Evolutionary conservation across 2,797 vertebrate genomes (phyloP).

Genomic region (Erethizon dorsatum): DNA sequence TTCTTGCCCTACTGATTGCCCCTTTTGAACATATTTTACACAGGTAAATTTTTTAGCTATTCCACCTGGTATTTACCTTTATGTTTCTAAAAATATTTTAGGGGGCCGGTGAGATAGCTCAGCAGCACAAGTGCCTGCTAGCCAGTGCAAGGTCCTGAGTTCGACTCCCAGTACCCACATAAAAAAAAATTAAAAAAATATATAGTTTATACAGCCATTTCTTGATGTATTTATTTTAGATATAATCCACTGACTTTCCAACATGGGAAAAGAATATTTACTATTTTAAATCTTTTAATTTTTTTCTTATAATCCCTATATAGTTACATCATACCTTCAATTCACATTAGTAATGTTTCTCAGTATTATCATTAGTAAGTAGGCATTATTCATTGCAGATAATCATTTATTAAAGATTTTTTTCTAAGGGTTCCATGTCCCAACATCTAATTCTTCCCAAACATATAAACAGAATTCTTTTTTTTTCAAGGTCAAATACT

Average conservation of each 20-base stretch:
- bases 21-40: not conserved
- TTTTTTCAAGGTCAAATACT: not conserved
- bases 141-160: too few species aligned
- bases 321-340: not conserved
- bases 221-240: not conserved
- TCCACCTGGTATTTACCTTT: not conserved
- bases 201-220: not conserved
- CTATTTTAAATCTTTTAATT: not conserved
- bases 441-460: not conserved
- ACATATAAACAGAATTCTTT: not conserved
- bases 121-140: too few species aligned
- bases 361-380: not conserved
- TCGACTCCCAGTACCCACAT: too few species aligned
- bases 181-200: too few species aligned
- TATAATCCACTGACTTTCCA: not conserved
- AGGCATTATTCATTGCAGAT: not conserved
- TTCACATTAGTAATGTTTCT: not conserved
- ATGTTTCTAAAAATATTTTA: not conserved
- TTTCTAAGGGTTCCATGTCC: not conserved
- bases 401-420: not conserved
- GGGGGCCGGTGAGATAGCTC: too few species aligned
- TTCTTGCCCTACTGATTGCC: not conserved
- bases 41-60: not conserved
- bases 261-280: not conserved
- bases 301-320: not conserved